phyloP scores from a whole-genome alignment of 2,888 invertebrate species.

The Torymus auratus region DNA sequence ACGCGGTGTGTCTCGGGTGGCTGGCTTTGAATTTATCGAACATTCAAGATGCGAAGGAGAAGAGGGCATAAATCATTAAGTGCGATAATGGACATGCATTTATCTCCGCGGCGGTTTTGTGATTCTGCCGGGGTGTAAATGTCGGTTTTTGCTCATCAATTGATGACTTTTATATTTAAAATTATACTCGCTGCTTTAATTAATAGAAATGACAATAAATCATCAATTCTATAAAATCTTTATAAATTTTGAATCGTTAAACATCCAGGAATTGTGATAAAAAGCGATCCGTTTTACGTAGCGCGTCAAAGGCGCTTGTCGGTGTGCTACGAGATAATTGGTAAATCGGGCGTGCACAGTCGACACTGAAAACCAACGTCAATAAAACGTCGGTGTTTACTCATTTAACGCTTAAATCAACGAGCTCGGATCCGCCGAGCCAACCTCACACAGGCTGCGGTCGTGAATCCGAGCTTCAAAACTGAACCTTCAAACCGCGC shows the following conservation, averaged over 20 bases:
- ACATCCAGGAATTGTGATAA: too few relatives aligned
- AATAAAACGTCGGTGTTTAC: constrained; percentile 51
- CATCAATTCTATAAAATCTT: too few relatives aligned
- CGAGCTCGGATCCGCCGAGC: constrained; percentile 38
- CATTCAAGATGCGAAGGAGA: neutral
- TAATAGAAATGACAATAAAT: too few relatives aligned
- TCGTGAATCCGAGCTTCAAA: constrained; percentile 36
- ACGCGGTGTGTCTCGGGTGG: too few relatives aligned
- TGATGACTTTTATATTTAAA: too few relatives aligned
- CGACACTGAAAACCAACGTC: constrained; percentile 38
- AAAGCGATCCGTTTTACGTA: too few relatives aligned
- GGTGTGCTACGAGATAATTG: constrained; percentile 33
- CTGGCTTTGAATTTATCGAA: constrained; percentile 46
- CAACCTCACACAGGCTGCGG: constrained; percentile 21
- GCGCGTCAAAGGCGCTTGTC: too few relatives aligned
- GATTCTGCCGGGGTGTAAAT: neutral
- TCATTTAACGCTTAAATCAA: constrained; percentile 53
- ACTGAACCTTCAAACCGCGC: constrained; percentile 23
- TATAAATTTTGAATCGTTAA: too few relatives aligned
- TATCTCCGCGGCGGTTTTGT: neutral
- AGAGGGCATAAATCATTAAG: constrained; percentile 32
- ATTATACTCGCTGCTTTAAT: too few relatives aligned
- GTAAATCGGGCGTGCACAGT: constrained; percentile 28
- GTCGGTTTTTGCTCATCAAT: too few relatives aligned
- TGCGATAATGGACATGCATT: constrained; percentile 28